phyloP scores from a whole-genome alignment of 2,888 invertebrate species.

The Lottia gigantea region DNA sequence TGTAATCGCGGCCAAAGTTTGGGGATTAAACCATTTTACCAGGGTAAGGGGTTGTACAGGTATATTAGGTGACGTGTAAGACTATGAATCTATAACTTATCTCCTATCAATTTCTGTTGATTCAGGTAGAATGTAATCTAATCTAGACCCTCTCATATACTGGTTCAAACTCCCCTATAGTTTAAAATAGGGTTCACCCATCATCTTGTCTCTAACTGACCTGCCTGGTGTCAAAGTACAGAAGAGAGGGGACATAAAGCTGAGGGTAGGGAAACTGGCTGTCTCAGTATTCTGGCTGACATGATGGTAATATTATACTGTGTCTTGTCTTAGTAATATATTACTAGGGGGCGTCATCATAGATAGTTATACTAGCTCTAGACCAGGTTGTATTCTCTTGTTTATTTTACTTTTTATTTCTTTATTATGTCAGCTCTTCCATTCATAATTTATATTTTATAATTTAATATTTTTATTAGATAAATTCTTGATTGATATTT shows the following conservation, averaged over 20 bases:
- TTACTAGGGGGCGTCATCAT: background rate
- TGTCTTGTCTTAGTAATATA: no score
- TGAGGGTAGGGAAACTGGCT: background rate
- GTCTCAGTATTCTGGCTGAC: background rate
- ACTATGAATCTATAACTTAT: background rate
- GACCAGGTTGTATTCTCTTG: background rate
- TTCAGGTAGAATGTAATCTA: background rate
- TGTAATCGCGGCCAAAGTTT: background rate
- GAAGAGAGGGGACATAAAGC: background rate
- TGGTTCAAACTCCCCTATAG: background rate
- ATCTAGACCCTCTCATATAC: background rate
- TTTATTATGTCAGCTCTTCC: background rate
- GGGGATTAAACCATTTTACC: background rate
- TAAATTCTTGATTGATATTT: no score
- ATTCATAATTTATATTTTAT: no score
- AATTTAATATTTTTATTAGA: no score
- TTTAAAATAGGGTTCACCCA: background rate
- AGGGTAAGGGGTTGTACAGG: background rate
- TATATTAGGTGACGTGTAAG: background rate
- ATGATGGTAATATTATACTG: no score
- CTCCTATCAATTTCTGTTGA: background rate
- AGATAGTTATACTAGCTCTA: background rate
- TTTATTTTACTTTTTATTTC: background rate
- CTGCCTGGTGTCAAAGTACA: conserved; percentile 19
- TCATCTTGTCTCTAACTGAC: background rate